phyloP scores from a whole-genome alignment of 1,140 invertebrate genomes.

The Aphelinus atriplicis region DNA sequence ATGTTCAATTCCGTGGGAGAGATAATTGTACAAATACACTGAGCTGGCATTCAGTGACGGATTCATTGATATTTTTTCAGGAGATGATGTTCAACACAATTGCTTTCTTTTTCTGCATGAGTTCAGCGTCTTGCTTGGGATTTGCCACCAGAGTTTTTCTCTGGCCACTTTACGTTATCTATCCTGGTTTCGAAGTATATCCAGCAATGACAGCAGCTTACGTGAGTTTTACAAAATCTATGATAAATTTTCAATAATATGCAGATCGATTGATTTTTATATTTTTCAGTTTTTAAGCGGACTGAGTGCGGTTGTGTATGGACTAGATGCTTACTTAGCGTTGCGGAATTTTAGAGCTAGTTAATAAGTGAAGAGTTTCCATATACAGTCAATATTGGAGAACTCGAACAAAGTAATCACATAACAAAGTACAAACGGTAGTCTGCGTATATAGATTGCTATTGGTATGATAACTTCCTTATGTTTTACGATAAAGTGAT shows the following conservation, averaged over 20 bases:
- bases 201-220: constrained; percentile 85
- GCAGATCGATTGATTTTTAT: too few species aligned
- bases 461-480: too few species aligned
- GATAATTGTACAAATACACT: not conserved
- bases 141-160: constrained; percentile 79
- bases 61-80: constrained; percentile 65
- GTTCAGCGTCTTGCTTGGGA: constrained; percentile 78
- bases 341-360: too few species aligned
- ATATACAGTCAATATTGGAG: not conserved
- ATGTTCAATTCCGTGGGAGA: not conserved
- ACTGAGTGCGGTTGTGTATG: constrained; percentile 14
- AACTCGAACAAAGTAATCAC: not conserved
- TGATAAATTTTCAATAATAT: too few species aligned
- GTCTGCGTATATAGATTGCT: too few species aligned
- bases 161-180: constrained; percentile 72
- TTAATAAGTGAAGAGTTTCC: too few species aligned
- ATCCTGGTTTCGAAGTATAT: constrained; percentile 74
- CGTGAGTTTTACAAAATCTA: constrained; percentile 67
- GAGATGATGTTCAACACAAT: constrained; percentile 80
- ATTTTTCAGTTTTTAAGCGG: constrained; percentile 24
- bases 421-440: too few species aligned
- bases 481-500: too few species aligned
- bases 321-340: constrained; percentile 20
- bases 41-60: not conserved
- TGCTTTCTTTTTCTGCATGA: constrained; percentile 78